Evolutionary conservation across 2,888 invertebrate genomes (phyloP), one percentile per base, ranked within the genome.

Genomic region (Podabrus alpinus): DNA sequence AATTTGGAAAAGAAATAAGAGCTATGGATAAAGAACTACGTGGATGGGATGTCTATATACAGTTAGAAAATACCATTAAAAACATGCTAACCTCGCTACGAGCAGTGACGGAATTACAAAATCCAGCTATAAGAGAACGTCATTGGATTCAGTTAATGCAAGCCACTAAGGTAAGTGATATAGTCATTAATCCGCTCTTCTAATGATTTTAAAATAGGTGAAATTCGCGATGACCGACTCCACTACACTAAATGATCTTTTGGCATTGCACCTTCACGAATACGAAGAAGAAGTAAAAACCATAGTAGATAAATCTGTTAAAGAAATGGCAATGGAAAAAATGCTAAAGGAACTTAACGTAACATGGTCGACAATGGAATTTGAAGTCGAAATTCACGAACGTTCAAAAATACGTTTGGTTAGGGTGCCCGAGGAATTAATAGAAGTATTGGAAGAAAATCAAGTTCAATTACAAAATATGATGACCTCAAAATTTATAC

Each of bases 251-350:
- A 93, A 95, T 16, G 97, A 97, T 85, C 90, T 98, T 68, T 88
- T 98, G 73, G 94, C 94, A 9, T 89, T 98, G 16, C 94, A 97
- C 84, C 90, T 98, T 1, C 97, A 98, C 86, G 94, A 97, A 82
- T 98, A 90, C 85, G 98, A 98, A 88, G 98, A 98, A 79, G 97
- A 98, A 85, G 97, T 97, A 0, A 95, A 97, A 84, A 95, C 94
- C 78, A 97, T 97, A 81, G 98, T 98, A 0, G 98, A 98, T 84
- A 97, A 97, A 86, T 96, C 97, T 0, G 96, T 97, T 0, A 98
- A 98, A 85, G 98, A 98, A 89, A 94, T 95, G 91, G 94, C 93
- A n/a, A 98, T 98, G 97, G 98, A 98, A 85, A 97, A 97, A 86
- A 92, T 94, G 0, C 89, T 98, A 10, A 93, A 93, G 80, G 98